Base-by-base conservation (phyloP, 2,888 invertebrate genomes). In the Escarpia spicata region DNA sequence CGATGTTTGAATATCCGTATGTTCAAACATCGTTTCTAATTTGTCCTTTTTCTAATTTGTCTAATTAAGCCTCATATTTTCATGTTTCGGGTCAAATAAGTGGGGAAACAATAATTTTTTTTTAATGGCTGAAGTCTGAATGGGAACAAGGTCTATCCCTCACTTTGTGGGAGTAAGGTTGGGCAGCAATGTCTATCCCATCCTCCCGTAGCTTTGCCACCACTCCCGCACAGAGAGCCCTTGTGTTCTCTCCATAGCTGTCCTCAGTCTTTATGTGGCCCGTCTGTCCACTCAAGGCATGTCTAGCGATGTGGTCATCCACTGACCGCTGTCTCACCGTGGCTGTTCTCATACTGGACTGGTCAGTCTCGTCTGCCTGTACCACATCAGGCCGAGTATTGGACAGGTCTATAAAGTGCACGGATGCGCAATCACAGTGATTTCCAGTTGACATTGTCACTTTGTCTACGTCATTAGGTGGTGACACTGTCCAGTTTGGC, bases 151-250 rank as follows among this genome's bases (percentile, higher is more conserved):
- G 37, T 37, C 37, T 37, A 37, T 37, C 52, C 9, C 8, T 52
- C 52, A 52, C 52, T 9, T 52, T 52, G 52, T 52, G 52, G 52
- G 52, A 52, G 52, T 52, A 52, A 52, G 96, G 96, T 93, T 96
- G 95, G 91, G 95, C 94, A 44, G 95, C 95, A 19, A 96, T 94
- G 93, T 96, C 96, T 92, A 96, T 96, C 91, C 94, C 95, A 92
- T 96, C 96, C 31, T 95, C 94, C 8, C 95, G 95, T 92, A 96
- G 94, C 93, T 96, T 96, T 45, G 95, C 95, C 90, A 95, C 95
- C 58, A 96, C 94, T 75, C 95, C 94, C 12, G 95, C 95, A 92
- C 96, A 95, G 91, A 95, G 94, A 45, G 95, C 95, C 26, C 75
- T 75, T 3, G 75, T 19, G 75, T 75, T 75, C 19, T 26, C 75